These are phyloP conservation scores for Drosophila bocki DNA, from an alignment of 1,140 invertebrate species.

Conservation along the genomic window DNA sequence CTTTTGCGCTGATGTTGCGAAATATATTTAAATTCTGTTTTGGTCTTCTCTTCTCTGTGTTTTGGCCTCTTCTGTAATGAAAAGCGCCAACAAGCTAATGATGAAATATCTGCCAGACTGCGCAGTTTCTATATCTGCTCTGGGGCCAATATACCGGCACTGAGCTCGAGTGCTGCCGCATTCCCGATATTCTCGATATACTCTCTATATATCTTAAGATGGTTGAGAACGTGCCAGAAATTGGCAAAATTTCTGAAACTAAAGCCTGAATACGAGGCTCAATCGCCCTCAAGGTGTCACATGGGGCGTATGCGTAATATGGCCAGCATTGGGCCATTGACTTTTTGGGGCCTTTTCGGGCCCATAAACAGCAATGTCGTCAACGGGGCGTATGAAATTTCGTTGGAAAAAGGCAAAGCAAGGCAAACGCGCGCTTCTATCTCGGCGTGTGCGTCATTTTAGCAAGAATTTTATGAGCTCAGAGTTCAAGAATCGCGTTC, in stretches of 20 bases:
- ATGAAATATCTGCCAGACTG: conserved; percentile 76
- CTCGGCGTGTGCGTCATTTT: conserved; percentile 25
- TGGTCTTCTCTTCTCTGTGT: conserved; percentile 36
- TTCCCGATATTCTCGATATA: conserved; percentile 33
- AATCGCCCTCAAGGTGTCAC: conserved; percentile 25
- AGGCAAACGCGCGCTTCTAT: conserved; percentile 5
- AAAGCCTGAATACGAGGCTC: conserved; percentile 25
- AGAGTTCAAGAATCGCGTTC: conserved; percentile 23
- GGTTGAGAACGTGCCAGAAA: conserved; percentile 62
- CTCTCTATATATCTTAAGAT: neutral
- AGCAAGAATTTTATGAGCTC: conserved; percentile 33
- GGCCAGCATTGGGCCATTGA: conserved; percentile 55
- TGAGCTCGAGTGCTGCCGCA: conserved; percentile 46
- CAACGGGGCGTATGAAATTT: conserved; percentile 53
- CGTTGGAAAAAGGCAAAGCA: conserved; percentile 19
- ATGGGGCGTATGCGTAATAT: conserved; percentile 71
- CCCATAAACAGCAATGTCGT: conserved; percentile 58
- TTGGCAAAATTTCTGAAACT: conserved; percentile 35
- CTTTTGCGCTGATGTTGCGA: conserved; percentile 68
- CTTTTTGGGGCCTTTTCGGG: conserved; percentile 37
- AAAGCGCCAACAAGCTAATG: conserved; percentile 74
- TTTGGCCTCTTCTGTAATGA: conserved; percentile 63
- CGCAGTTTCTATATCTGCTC: conserved; percentile 59
- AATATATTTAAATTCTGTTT: conserved; percentile 79
- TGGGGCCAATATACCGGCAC: conserved; percentile 62